Percentiles rank a stretch among this genome's conserved stretches.
Evolutionary conservation across 2,888 invertebrate genomes (phyloP).

Genomic region (Seira sanloemensis): DNA sequence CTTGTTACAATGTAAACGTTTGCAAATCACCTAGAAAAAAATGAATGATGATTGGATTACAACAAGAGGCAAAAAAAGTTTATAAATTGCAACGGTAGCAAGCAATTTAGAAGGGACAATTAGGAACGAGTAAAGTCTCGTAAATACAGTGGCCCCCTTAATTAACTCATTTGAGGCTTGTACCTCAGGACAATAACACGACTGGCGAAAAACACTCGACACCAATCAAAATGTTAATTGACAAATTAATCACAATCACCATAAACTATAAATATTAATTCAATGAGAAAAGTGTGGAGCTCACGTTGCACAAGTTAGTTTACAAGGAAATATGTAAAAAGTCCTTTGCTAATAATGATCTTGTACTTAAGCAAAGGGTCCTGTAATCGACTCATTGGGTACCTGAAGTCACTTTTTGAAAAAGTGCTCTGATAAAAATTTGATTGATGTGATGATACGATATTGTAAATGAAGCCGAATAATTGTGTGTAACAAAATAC

Average conservation of each 20-base stretch:
- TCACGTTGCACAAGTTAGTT: not conserved
- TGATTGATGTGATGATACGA: conserved; percentile 13
- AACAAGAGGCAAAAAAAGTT: not conserved
- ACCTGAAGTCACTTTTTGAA: not conserved
- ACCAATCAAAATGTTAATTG: conserved; percentile 16
- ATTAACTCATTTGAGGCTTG: conserved; percentile 38
- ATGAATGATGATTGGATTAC: conserved; percentile 2
- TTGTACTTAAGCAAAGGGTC: not conserved
- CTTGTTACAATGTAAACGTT: not conserved
- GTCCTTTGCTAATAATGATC: not conserved
- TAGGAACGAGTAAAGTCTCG: not conserved
- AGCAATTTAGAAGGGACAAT: conserved; percentile 6
- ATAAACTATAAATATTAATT: conserved; percentile 16
- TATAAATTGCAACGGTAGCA: conserved; percentile 1
- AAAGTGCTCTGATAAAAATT: too few relatives aligned
- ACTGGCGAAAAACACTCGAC: not conserved
- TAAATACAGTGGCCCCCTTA: conserved; percentile 12
- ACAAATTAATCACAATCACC: conserved; percentile 16
- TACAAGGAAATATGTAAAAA: not conserved
- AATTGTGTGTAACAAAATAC: not conserved
- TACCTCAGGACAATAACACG: conserved; percentile 2
- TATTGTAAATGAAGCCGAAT: not conserved
- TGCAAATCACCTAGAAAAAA: not conserved
- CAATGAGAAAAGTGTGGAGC: not conserved
- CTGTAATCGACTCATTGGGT: not conserved